These are phyloP conservation scores for Daboia siamensis DNA, from an alignment of 2,113 vertebrate genomes.

Conservation along the genomic window DNA sequence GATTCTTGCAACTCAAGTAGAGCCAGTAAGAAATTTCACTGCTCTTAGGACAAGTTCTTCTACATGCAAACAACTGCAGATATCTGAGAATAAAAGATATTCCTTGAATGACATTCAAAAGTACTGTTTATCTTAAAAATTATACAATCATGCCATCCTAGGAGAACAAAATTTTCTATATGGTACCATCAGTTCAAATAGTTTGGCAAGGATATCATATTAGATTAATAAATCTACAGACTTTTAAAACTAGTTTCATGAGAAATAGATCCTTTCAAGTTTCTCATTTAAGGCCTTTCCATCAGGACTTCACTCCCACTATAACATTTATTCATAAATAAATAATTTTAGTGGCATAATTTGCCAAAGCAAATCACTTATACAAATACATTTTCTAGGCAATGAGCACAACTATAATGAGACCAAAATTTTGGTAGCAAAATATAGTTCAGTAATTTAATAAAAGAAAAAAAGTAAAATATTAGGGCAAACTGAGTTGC, in stretches of 20 bases:
- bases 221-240: not conserved
- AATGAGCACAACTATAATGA: conserved; percentile 2
- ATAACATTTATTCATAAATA: not conserved
- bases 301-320: not conserved
- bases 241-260: conserved; percentile 2
- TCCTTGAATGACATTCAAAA: not conserved
- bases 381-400: conserved; percentile 15
- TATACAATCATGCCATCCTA: not conserved
- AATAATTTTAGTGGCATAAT: conserved; percentile 1
- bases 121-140: not conserved
- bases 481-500: not conserved
- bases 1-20: not conserved
- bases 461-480: not conserved
- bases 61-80: not conserved
- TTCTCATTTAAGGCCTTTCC: not conserved
- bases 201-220: not conserved
- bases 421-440: conserved; percentile 1
- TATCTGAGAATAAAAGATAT: not conserved
- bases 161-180: not conserved
- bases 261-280: conserved; percentile 4
- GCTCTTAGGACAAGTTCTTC: not conserved
- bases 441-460: not conserved
- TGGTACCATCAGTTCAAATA: not conserved
- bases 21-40: not conserved
- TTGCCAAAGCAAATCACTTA: conserved; percentile 13